Percentiles rank a stretch among this genome's conserved stretches.
Evolutionary conservation across 2,888 invertebrate species (phyloP).

Genomic region (Dugesia japonica): DNA sequence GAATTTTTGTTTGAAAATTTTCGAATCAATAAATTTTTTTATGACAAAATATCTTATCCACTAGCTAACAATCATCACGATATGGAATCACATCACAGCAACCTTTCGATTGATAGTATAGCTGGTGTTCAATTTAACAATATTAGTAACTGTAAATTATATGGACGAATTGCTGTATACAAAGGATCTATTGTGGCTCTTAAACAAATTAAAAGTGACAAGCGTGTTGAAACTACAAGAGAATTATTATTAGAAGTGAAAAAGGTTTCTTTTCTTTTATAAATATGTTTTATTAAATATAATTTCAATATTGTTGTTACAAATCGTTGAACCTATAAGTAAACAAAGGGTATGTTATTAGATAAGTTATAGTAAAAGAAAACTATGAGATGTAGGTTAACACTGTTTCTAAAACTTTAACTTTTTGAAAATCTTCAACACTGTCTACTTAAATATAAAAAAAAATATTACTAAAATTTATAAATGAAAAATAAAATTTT

Average conservation of each 20-base stretch:
- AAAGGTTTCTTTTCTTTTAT: constrained; percentile 52
- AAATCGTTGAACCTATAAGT: no score
- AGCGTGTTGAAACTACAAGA: constrained; percentile 59
- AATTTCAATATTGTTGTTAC: no score
- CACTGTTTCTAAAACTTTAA: no score
- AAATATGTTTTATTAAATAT: no score
- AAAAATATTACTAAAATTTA: no score
- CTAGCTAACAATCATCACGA: not conserved
- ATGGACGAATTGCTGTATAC: constrained; percentile 72
- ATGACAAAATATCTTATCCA: not conserved
- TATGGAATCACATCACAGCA: not conserved
- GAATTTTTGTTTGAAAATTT: constrained; percentile 6
- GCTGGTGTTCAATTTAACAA: constrained; percentile 21
- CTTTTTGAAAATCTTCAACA: no score
- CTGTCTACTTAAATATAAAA: no score
- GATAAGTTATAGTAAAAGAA: no score
- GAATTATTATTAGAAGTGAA: constrained; percentile 72
- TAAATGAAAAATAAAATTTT: no score
- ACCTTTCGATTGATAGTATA: constrained; percentile 12
- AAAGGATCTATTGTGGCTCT: constrained; percentile 55
- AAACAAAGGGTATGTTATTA: no score
- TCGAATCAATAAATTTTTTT: not conserved
- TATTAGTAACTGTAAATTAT: constrained; percentile 55
- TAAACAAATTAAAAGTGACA: constrained; percentile 16
- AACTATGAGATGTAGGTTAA: no score